Evolutionary conservation across 2,797 vertebrate species (phyloP).

Genomic region (Morelia viridis): DNA sequence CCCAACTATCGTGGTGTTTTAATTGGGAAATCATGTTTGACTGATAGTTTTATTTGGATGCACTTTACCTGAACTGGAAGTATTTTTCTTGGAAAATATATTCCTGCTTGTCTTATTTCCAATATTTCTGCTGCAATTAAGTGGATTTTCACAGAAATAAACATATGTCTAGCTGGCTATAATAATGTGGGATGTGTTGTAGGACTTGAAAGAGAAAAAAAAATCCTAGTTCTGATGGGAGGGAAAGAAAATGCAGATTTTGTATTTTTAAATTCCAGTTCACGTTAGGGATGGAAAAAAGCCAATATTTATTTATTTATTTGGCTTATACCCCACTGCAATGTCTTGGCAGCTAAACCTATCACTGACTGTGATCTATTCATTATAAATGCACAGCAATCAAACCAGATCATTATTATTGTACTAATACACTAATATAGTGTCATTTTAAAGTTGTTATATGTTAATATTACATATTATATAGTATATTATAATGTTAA

Average conservation of each 20-base stretch:
- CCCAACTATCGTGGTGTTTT: background rate
- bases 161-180: background rate
- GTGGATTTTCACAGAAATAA: conserved; percentile 1
- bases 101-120: conserved; percentile 21
- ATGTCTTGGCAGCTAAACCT: background rate
- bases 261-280: too few species aligned
- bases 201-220: too few species aligned
- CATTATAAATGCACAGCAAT: background rate
- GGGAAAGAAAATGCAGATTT: too few species aligned
- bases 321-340: background rate
- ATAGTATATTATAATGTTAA: background rate
- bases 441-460: background rate
- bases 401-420: background rate
- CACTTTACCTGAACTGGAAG: conserved; percentile 50
- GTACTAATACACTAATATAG: background rate
- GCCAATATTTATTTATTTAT: background rate
- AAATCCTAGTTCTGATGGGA: too few species aligned
- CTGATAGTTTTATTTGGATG: conserved; percentile 58
- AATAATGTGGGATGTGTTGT: background rate
- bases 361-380: background rate
- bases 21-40: conserved; percentile 31
- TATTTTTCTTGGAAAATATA: conserved; percentile 30
- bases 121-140: background rate
- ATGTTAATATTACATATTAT: background rate
- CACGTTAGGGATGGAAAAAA: background rate